These are phyloP conservation scores for Pachycephus smyrnensis DNA, from an alignment of 2,888 invertebrate species.

Conservation along the genomic window DNA sequence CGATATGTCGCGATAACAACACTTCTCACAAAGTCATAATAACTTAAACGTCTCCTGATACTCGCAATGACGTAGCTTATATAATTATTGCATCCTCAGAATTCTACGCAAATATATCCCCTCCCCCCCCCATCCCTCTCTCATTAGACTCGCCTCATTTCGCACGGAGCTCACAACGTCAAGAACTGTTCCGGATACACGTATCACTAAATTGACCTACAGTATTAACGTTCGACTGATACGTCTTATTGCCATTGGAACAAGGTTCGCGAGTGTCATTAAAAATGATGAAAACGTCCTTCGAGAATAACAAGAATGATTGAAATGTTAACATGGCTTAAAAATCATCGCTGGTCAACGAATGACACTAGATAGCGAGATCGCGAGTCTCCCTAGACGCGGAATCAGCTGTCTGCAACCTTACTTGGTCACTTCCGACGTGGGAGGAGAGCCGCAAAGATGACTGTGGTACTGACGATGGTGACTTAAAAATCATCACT, in stretches of 20 bases:
- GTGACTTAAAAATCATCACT: too few relatives aligned
- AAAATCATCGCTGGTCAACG: not conserved
- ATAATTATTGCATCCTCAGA: not conserved
- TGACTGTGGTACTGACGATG: slow-evolving; percentile 82
- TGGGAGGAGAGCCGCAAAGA: slow-evolving; percentile 77
- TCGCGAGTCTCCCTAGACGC: not conserved
- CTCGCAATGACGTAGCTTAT: not conserved
- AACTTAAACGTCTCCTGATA: not conserved
- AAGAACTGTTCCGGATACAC: too few relatives aligned
- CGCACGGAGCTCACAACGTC: not conserved
- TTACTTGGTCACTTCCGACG: slow-evolving; percentile 41
- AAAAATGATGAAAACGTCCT: not conserved
- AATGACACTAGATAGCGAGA: not conserved
- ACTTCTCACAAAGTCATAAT: not conserved
- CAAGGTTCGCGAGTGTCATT: not conserved
- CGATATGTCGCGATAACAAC: not conserved
- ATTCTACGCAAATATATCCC: not conserved
- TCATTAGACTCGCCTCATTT: not conserved
- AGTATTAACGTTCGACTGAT: not conserved
- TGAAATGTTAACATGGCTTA: not conserved
- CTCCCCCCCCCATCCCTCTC: not conserved
- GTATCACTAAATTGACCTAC: not conserved
- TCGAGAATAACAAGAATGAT: not conserved
- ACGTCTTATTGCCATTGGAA: too few relatives aligned
- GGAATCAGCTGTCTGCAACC: slow-evolving; percentile 18